A percentile compares a stretch with the other conserved stretches of the same genome.
These are phyloP conservation scores for Zoanthus gigantus DNA, from an alignment of 92 coral and sea anemone species.

Conservation along the genomic window DNA sequence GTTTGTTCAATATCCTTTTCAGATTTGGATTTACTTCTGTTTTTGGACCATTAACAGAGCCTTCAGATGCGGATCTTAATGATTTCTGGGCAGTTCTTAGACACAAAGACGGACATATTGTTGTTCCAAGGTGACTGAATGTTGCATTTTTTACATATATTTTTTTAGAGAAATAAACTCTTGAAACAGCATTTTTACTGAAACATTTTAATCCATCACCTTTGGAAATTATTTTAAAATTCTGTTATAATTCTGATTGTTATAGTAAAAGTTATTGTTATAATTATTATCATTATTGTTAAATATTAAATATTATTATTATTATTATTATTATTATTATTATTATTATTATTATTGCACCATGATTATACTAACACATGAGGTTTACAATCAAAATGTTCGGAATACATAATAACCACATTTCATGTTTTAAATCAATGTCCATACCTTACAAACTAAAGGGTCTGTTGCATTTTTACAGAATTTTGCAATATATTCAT, in stretches of 20 bases:
- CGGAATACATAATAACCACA: not conserved
- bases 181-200: not conserved
- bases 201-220: not conserved
- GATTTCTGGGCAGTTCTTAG: constrained; percentile 85
- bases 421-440: not conserved
- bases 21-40: too few species aligned
- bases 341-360: too few species aligned
- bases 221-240: too few species aligned
- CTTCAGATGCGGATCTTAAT: constrained; percentile 76
- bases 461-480: not conserved
- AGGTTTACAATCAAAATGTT: too few species aligned
- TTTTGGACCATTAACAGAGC: constrained; percentile 80
- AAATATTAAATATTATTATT: too few species aligned
- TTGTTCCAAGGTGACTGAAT: constrained; percentile 73
- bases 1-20: too few species aligned
- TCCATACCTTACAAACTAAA: not conserved
- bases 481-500: constrained; percentile 81
- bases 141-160: too few species aligned
- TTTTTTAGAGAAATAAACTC: not conserved
- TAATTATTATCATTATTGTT: too few species aligned
- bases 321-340: too few species aligned
- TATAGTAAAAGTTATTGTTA: too few species aligned
- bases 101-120: constrained; percentile 90
- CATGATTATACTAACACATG: too few species aligned
- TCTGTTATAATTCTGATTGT: too few species aligned